Conservation (phyloP, 2,113 vertebrate species). For the Nothobranchius kuhntae region DNA sequence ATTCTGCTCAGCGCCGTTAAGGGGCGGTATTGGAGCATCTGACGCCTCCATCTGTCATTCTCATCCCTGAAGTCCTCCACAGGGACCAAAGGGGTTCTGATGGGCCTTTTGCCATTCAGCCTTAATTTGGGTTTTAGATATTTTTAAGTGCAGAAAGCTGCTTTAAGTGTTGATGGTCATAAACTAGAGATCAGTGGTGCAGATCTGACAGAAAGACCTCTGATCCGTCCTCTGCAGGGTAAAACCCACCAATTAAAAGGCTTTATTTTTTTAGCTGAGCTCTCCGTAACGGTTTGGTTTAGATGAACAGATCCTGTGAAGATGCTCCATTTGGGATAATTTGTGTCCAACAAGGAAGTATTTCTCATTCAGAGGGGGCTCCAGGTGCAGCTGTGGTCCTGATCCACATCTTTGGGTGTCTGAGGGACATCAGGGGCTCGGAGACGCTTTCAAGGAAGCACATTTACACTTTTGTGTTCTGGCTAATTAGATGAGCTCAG, state of each 20-base stretch:
- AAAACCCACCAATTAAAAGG: background rate
- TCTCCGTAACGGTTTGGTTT: constrained; percentile 1
- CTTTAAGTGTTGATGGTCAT: constrained; percentile 1
- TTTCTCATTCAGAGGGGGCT: background rate
- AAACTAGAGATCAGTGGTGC: background rate
- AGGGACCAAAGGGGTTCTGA: constrained; percentile 17
- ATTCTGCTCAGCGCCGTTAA: constrained; percentile 37
- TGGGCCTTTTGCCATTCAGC: background rate
- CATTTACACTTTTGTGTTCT: constrained; percentile 54
- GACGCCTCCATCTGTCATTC: background rate
- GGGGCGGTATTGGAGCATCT: constrained; percentile 62
- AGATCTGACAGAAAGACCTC: background rate
- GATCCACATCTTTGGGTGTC: constrained; percentile 29
- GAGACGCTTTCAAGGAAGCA: constrained; percentile 31
- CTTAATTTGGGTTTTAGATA: background rate
- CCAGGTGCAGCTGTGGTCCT: constrained; percentile 34
- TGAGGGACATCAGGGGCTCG: constrained; percentile 26
- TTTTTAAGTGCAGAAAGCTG: background rate
- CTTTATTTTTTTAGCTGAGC: background rate
- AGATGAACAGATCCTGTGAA: background rate
- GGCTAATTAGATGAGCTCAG: constrained; percentile 55
- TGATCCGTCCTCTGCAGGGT: background rate
- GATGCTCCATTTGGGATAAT: background rate
- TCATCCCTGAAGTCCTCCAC: background rate
- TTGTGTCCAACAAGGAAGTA: background rate